Conservation (phyloP, 53 echinoderm and acorn worm species). For the Actinopyga echinites region DNA sequence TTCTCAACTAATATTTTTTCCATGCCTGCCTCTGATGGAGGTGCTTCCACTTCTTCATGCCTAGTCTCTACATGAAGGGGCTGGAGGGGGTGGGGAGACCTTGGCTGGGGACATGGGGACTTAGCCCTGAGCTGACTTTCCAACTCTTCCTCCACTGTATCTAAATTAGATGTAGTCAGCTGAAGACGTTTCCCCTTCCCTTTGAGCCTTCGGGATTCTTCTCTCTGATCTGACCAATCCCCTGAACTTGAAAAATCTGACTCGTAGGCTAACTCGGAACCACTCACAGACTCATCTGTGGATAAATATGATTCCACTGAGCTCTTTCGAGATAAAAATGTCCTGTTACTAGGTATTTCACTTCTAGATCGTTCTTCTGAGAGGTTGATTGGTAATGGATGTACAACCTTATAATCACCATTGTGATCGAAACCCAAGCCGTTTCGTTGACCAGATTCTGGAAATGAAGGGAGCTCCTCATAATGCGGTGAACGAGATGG, state of each 20-base stretch:
- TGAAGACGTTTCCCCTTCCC: background rate
- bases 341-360: background rate
- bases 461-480: background rate
- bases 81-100: background rate
- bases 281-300: background rate
- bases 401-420: background rate
- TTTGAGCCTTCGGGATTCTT: background rate
- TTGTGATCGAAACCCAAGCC: background rate
- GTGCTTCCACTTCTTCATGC: background rate
- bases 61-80: background rate
- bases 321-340: background rate
- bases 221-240: background rate
- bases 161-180: conserved; percentile 6
- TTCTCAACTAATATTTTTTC: too few relatives aligned
- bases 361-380: background rate
- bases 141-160: conserved; percentile 28
- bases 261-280: background rate
- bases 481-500: background rate
- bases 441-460: background rate
- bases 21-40: background rate
- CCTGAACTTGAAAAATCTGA: conserved; percentile 4
- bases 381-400: conserved; percentile 6
- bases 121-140: conserved; percentile 27
- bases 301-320: background rate
- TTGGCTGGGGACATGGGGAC: conserved; percentile 8